phyloP scores from a whole-genome alignment of 1,140 invertebrate species.

The Heliconius nattereri region DNA sequence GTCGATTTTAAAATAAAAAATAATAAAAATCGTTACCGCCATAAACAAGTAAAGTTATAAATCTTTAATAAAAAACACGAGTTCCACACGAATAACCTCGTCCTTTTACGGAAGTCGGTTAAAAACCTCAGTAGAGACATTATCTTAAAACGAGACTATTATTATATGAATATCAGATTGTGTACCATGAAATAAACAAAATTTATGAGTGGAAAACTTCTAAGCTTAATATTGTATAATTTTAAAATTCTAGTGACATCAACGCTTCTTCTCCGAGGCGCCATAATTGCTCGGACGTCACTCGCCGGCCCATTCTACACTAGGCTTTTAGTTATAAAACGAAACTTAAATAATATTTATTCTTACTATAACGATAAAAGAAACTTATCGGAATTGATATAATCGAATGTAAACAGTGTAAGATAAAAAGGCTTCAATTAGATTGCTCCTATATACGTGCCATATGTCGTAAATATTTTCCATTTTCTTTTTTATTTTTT shows the following conservation, averaged over 20 bases:
- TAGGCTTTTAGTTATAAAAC: background rate
- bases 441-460: background rate
- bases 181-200: background rate
- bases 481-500: background rate
- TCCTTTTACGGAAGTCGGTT: too few species aligned
- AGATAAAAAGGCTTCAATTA: background rate
- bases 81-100: too few species aligned
- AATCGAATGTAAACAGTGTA: background rate
- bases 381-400: background rate
- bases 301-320: background rate
- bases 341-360: conserved; percentile 3
- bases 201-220: background rate
- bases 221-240: background rate
- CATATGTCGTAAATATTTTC: background rate
- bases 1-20: too few species aligned
- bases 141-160: too few species aligned
- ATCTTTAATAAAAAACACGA: too few species aligned
- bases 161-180: background rate
- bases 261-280: conserved; percentile 16
- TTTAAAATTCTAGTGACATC: conserved; percentile 23
- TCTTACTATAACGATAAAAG: background rate
- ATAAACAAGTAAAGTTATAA: too few species aligned
- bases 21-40: too few species aligned
- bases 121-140: too few species aligned
- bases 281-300: conserved; percentile 20